Base-by-base conservation (phyloP, 2,888 invertebrate genomes). In the Drosophila engyochracea region DNA sequence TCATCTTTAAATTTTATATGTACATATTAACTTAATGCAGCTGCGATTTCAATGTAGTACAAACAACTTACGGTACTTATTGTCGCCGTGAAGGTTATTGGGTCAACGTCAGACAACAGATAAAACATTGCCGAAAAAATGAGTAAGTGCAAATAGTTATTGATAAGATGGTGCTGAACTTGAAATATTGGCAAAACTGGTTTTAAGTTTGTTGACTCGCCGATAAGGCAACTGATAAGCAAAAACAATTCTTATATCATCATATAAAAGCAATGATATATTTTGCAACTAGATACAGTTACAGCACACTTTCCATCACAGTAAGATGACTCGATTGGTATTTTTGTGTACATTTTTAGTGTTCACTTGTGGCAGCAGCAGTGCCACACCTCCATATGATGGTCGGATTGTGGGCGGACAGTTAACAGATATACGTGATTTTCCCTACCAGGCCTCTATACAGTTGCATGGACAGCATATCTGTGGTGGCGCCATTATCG, bases 401-500 rank as follows among this genome's bases (percentile, higher is more conserved):
- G 89, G 81, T 0, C 89, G 91, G n/a, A 85, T 90, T 77, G 91
- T 90, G 70, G 90, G 90, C 35, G 90, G 90, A 16, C 59, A 77
- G 64, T 70, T 70, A 31, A 82, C 89, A n/a, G 74, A 75, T 49
- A 84, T 90, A 28, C 58, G 63, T 6, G 65, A 82, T 22, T 88
- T 83, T 58, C 91, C 90, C 4, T 83, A 91, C 55, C 90, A 90
- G 41, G 91, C 78, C 0, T 91, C 90, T 0, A 68, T 90, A 33
- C 91, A 89, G 44, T 35, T 71, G 54, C 58, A 82, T 33, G 81
- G 76, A 6, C 63, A 76, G 31, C 91, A 89, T 41, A 76, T 86
- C 16, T 91, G 91, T 58, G 92, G 91, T n/a, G 92, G 90, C 4
- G 86, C 89, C 70, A 85, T 92, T 51, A 74, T 91, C 5, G 82